phyloP scores from a whole-genome alignment of 2,113 vertebrate species.

The Lepus timidus region DNA sequence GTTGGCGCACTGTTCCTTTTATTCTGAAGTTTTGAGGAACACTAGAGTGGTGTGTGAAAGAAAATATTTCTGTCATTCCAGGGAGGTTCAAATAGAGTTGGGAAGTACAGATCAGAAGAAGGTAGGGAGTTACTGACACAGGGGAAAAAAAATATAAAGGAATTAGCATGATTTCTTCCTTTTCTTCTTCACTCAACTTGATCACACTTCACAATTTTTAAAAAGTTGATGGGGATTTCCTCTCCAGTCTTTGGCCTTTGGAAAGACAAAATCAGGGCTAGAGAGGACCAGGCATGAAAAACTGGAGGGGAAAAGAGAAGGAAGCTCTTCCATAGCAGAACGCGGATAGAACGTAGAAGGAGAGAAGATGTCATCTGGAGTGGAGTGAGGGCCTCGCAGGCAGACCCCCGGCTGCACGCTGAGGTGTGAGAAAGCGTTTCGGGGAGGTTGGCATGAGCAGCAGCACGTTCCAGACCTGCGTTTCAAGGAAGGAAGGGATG shows the following conservation, averaged over 20 bases:
- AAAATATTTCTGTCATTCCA: slow-evolving; percentile 17
- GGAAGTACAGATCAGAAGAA: background rate
- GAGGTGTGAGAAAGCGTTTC: background rate
- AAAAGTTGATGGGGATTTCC: slow-evolving; percentile 22
- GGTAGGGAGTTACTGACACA: background rate
- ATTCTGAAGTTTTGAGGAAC: slow-evolving; percentile 3
- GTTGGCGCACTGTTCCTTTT: background rate
- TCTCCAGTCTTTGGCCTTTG: background rate
- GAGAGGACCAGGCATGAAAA: slow-evolving; percentile 19
- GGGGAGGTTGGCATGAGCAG: background rate
- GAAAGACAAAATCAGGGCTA: slow-evolving; percentile 4
- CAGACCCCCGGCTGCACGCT: too few relatives aligned
- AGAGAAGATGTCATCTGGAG: background rate
- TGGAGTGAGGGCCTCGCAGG: background rate
- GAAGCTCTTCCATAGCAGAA: background rate
- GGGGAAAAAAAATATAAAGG: background rate
- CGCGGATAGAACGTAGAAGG: background rate
- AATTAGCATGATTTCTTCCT: background rate
- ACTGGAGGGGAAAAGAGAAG: background rate
- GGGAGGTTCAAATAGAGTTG: slow-evolving; percentile 28
- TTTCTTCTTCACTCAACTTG: background rate
- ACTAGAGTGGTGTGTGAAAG: background rate
- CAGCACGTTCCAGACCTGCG: background rate
- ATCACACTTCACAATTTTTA: background rate
- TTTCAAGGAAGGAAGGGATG: background rate